phyloP scores from a whole-genome alignment of 2,113 vertebrate genomes.

The Noctilio leporinus region DNA sequence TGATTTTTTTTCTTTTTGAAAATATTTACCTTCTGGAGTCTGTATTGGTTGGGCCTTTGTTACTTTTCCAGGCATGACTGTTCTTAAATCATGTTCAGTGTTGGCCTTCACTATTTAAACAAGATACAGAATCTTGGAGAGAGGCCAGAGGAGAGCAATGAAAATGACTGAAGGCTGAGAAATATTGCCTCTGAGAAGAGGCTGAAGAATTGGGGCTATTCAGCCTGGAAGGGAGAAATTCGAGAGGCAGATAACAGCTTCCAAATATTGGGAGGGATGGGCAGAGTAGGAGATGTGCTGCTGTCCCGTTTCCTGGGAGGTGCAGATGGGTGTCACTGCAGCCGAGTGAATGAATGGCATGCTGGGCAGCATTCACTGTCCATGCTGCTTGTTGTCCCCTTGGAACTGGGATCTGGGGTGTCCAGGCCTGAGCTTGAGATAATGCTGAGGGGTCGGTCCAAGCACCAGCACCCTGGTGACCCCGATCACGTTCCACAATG shows the following conservation, averaged over 20 bases:
- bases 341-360: fast-evolving
- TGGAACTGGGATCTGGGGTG: background rate
- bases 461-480: fast-evolving
- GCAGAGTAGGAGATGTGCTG: fast-evolving
- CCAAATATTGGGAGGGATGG: background rate
- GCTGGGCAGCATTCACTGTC: fast-evolving
- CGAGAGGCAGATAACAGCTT: background rate
- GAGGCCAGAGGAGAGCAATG: slow-evolving; percentile 61
- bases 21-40: slow-evolving; percentile 55
- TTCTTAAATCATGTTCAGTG: slow-evolving; percentile 62
- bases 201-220: background rate
- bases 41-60: slow-evolving; percentile 49
- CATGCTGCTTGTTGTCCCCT: fast-evolving
- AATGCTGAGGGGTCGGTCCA: background rate
- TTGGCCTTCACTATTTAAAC: slow-evolving; percentile 62
- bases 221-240: background rate
- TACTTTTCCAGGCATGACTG: slow-evolving; percentile 52
- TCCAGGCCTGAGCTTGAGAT: background rate
- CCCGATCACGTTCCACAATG: too few species aligned
- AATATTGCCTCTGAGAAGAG: background rate
- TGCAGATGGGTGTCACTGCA: fast-evolving
- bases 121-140: slow-evolving; percentile 63
- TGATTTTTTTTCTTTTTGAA: slow-evolving; percentile 16
- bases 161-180: slow-evolving; percentile 49
- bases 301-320: background rate